These are phyloP conservation scores for Actinopyga echinites DNA, from an alignment of 53 echinoderm and acorn worm species.

Conservation along the genomic window DNA sequence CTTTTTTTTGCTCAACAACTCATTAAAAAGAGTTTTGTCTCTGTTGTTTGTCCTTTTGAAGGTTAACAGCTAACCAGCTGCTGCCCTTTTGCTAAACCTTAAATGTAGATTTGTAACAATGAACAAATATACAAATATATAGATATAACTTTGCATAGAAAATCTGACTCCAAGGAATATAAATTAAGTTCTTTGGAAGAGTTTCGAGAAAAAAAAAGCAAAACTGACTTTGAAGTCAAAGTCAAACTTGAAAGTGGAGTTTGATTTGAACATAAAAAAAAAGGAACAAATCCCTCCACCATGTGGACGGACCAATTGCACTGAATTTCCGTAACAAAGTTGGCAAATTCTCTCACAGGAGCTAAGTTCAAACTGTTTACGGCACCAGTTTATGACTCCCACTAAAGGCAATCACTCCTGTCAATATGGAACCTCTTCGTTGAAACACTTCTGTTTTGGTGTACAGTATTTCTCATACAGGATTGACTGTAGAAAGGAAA, in stretches of 20 bases:
- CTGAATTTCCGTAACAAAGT: conserved; percentile 46
- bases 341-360: conserved; percentile 36
- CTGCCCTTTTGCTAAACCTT: neutral
- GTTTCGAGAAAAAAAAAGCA: conserved; percentile 26
- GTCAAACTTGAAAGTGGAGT: conserved; percentile 48
- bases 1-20: too few relatives aligned
- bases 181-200: conserved; percentile 57
- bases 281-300: conserved; percentile 31
- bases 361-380: conserved; percentile 40
- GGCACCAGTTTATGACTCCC: conserved; percentile 30
- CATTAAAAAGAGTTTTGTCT: neutral
- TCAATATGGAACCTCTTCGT: neutral
- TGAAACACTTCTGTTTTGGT: neutral
- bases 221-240: neutral
- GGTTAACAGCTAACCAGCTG: neutral
- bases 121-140: conserved; percentile 46
- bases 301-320: conserved; percentile 50
- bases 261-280: conserved; percentile 44
- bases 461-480: too few relatives aligned
- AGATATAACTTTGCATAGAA: conserved; percentile 46
- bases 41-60: neutral
- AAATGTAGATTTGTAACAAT: neutral
- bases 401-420: conserved; percentile 27
- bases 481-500: too few relatives aligned
- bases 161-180: conserved; percentile 46